Conservation (phyloP, 2,797 vertebrate genomes). For the Argyrosomus regius region DNA sequence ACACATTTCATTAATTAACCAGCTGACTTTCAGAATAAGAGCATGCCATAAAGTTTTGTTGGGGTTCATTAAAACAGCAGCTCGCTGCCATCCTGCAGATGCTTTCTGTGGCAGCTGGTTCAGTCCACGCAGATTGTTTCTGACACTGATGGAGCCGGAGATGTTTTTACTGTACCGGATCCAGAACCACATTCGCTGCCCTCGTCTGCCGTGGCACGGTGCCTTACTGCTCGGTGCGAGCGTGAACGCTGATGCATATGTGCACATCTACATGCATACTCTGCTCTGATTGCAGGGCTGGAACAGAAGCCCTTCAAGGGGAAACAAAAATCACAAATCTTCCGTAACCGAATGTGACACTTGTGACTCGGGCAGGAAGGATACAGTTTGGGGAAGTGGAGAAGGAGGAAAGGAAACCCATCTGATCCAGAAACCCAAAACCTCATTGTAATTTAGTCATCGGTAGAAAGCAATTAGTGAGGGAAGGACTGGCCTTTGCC, state of each 20-base stretch:
- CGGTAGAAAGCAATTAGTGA: slow-evolving; percentile 75
- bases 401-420: slow-evolving; percentile 44
- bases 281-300: slow-evolving; percentile 45
- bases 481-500: slow-evolving; percentile 69
- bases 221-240: slow-evolving; percentile 21
- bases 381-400: slow-evolving; percentile 60
- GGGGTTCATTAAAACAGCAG: slow-evolving; percentile 12
- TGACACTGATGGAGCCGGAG: slow-evolving; percentile 76
- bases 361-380: slow-evolving; percentile 69
- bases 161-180: slow-evolving; percentile 76
- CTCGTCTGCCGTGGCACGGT: slow-evolving; percentile 51
- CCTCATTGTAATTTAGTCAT: slow-evolving; percentile 78
- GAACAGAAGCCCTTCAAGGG: slow-evolving; percentile 56
- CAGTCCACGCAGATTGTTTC: slow-evolving; percentile 70
- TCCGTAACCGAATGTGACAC: slow-evolving; percentile 70
- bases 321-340: slow-evolving; percentile 54
- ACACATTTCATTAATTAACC: neutral
- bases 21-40: neutral
- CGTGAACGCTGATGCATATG: neutral
- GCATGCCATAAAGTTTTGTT: neutral
- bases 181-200: slow-evolving; percentile 72
- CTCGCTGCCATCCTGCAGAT: slow-evolving; percentile 30
- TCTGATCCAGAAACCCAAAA: slow-evolving; percentile 76
- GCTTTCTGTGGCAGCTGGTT: slow-evolving; percentile 66
- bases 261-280: slow-evolving; percentile 30